Evolutionary conservation across 2,888 invertebrate species (phyloP), one percentile per base, ranked within the genome.

Genomic region (Rhabditoides inermis): DNA sequence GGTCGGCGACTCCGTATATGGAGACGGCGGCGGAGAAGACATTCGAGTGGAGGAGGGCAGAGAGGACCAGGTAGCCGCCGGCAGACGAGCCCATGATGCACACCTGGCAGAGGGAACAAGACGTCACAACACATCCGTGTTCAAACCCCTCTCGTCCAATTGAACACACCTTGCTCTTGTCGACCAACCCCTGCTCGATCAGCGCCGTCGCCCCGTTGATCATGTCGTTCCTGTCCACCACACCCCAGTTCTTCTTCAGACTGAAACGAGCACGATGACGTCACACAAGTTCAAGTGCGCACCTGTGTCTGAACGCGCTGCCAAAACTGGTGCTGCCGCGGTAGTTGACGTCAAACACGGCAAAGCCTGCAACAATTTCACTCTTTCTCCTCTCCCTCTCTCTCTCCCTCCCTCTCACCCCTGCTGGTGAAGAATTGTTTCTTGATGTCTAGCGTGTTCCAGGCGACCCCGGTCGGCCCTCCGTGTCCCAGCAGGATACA

Each of bases 301-400:
- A 73, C 57, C 67, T 62, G 45, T 77, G 65, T 27, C 79, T 62
- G 67, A 78, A 79, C 5, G 64, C 56, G 18, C 75, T 70, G 22
- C 79, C 79, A 60, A 74, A 77, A 5, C 79, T 78, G 22, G 78
- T 77, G 40, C 78, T 78, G 23, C 80, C 80, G 18, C 80, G 64
- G 62, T 80, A 80, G 63, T 79, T 77, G 6, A 80, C 77, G 69
- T 78, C 78, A 32, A 79, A 70, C 1, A 80, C 72, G 18, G 78
- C 79, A 62, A 79, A 76, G n/a, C 80, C 80, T n/a, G n/a, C n/a
- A n/a, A n/a, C n/a, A n/a, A n/a, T n/a, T n/a, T n/a, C n/a, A n/a
- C n/a, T n/a, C n/a, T n/a, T n/a, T n/a, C n/a, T n/a, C n/a, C n/a
- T n/a, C n/a, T n/a, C n/a, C n/a, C n/a, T n/a, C n/a, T n/a, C n/a